These are phyloP conservation scores for Drymonia ruficornis DNA, from an alignment of 2,888 invertebrate genomes.

Conservation along the genomic window DNA sequence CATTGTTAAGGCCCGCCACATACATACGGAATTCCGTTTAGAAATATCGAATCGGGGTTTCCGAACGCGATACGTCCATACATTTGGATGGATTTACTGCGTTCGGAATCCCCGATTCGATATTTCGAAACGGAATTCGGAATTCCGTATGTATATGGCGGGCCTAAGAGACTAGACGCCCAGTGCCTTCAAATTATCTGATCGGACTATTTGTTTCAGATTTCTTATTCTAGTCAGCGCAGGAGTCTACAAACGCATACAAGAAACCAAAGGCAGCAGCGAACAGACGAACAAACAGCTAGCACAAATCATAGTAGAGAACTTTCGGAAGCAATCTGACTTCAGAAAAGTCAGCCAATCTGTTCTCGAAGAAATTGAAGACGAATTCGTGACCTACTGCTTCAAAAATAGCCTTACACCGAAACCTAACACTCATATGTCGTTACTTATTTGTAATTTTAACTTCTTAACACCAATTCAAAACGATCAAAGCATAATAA, in stretches of 20 bases:
- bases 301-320: slow-evolving; percentile 91
- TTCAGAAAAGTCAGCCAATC: slow-evolving; percentile 93
- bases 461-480: slow-evolving; percentile 89
- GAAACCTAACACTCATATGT: slow-evolving; percentile 92
- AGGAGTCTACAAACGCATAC: slow-evolving; percentile 92
- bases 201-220: slow-evolving; percentile 64
- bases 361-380: slow-evolving; percentile 92
- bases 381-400: slow-evolving; percentile 92
- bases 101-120: no score
- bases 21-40: no score
- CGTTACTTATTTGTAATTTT: slow-evolving; percentile 93
- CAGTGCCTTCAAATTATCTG: no score
- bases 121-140: no score
- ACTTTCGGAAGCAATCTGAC: slow-evolving; percentile 92
- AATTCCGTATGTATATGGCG: no score
- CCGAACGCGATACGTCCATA: no score
- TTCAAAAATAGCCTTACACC: slow-evolving; percentile 82
- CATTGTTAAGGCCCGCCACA: no score
- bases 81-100: no score
- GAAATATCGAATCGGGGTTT: no score
- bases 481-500: slow-evolving; percentile 54
- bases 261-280: slow-evolving; percentile 88
- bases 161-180: no score
- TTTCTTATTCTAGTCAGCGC: slow-evolving; percentile 94
- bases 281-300: slow-evolving; percentile 93